Evolutionary conservation across 2,797 vertebrate species (phyloP).

Genomic region (Zenarchopterus dispar): DNA sequence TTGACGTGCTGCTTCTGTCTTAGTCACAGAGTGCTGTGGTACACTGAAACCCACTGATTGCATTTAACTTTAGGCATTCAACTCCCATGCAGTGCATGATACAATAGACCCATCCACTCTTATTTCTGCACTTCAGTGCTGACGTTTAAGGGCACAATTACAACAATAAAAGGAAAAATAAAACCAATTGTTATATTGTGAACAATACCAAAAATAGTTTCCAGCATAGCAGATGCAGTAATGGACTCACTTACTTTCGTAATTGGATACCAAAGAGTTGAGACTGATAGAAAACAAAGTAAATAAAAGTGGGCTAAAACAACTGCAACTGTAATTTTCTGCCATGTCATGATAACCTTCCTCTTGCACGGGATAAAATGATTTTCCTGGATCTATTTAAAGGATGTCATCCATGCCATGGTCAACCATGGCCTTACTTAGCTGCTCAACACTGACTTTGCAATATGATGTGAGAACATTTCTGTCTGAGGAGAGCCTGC

Average conservation of each 20-base stretch:
- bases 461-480: constrained; percentile 24
- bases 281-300: constrained; percentile 1
- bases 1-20: constrained; percentile 81
- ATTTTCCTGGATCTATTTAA: constrained; percentile 19
- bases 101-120: constrained; percentile 72
- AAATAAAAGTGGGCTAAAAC: too few species aligned
- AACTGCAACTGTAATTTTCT: constrained; percentile 3
- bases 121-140: constrained; percentile 59
- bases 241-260: constrained; percentile 24
- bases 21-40: constrained; percentile 81
- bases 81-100: constrained; percentile 77
- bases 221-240: constrained; percentile 16
- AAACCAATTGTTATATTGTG: constrained; percentile 42
- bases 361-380: constrained; percentile 14
- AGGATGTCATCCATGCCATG: constrained; percentile 16
- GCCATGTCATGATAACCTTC: constrained; percentile 1
- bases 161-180: constrained; percentile 39
- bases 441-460: constrained; percentile 4
- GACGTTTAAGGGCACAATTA: constrained; percentile 62
- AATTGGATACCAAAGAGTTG: constrained; percentile 3
- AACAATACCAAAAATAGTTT: constrained; percentile 31
- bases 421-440: constrained; percentile 18
- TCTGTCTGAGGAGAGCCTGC: constrained; percentile 33
- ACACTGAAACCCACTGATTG: constrained; percentile 82
- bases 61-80: constrained; percentile 77